These are phyloP conservation scores for Chalcis sispes DNA, from an alignment of 2,888 invertebrate genomes.

Conservation along the genomic window DNA sequence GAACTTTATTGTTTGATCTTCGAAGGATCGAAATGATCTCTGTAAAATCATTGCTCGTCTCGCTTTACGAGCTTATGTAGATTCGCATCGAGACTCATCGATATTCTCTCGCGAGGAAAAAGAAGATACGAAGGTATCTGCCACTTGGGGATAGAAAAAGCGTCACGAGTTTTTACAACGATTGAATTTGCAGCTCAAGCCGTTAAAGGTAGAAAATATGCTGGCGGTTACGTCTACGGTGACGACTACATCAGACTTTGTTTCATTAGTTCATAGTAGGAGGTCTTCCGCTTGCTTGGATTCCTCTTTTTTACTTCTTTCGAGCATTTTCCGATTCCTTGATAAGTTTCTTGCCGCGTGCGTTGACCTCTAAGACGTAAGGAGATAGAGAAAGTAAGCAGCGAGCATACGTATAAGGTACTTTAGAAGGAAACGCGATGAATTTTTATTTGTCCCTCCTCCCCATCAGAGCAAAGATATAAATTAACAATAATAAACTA, in stretches of 20 bases:
- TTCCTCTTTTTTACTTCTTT: constrained; percentile 21
- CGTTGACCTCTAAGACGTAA: neutral
- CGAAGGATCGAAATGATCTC: neutral
- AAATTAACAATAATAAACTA: too few relatives aligned
- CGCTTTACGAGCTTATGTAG: neutral
- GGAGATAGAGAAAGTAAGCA: neutral
- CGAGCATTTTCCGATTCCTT: constrained; percentile 3
- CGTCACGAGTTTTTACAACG: constrained; percentile 44
- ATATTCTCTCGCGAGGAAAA: constrained; percentile 40
- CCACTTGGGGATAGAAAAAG: neutral
- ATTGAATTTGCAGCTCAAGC: constrained; percentile 39
- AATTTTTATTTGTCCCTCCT: neutral
- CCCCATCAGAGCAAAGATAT: too few relatives aligned
- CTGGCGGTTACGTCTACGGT: constrained; percentile 19
- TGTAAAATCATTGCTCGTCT: neutral
- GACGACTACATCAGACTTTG: constrained; percentile 16
- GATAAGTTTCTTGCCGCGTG: neutral
- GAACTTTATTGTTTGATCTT: neutral
- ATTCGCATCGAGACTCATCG: constrained; percentile 14
- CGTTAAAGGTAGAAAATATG: constrained; percentile 35
- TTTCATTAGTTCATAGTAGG: constrained; percentile 29
- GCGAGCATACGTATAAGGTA: neutral
- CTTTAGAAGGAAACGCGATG: neutral
- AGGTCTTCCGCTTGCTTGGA: constrained; percentile 1
- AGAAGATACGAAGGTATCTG: too few relatives aligned